Percentiles rank a stretch among this genome's conserved stretches.
Evolutionary conservation across 2,888 invertebrate genomes (phyloP).

Genomic region (Synanthedon formicaeformis): DNA sequence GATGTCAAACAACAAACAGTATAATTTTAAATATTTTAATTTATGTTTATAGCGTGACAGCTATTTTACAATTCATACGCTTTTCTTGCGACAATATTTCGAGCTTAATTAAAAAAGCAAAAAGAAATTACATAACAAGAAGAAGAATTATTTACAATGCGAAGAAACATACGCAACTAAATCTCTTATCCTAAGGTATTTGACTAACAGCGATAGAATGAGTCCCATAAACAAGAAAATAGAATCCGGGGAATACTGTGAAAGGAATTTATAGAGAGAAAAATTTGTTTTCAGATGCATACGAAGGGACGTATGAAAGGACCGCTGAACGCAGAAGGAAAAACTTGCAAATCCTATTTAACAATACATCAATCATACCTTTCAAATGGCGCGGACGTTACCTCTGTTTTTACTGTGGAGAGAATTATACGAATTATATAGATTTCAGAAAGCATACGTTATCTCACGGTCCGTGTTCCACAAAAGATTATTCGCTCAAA

Average conservation of each 20-base stretch:
- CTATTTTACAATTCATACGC: too few relatives aligned
- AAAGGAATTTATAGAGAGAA: constrained; percentile 31
- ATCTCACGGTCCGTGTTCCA: constrained; percentile 37
- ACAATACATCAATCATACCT: constrained; percentile 49
- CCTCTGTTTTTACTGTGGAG: constrained; percentile 51
- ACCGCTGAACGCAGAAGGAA: constrained; percentile 42
- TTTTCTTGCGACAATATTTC: too few relatives aligned
- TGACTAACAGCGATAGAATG: neutral
- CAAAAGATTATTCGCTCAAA: constrained; percentile 35
- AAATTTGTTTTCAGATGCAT: constrained; percentile 56
- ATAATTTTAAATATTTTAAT: too few relatives aligned
- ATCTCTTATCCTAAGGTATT: too few relatives aligned
- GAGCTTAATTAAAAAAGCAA: too few relatives aligned
- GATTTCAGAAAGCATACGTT: constrained; percentile 48
- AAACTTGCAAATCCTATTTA: constrained; percentile 55
- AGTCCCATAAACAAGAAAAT: neutral
- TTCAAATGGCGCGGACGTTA: constrained; percentile 57
- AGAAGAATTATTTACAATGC: too few relatives aligned
- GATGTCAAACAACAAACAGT: too few relatives aligned
- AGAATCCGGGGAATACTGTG: constrained; percentile 7
- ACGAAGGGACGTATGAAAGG: constrained; percentile 29
- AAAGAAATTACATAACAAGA: too few relatives aligned
- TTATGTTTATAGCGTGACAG: too few relatives aligned
- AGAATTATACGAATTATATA: constrained; percentile 29
- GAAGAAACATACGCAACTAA: too few relatives aligned